Percentiles rank a stretch among this genome's conserved stretches.
Evolutionary conservation across 2,888 invertebrate genomes (phyloP).

Genomic region (Lomographa bimaculata): DNA sequence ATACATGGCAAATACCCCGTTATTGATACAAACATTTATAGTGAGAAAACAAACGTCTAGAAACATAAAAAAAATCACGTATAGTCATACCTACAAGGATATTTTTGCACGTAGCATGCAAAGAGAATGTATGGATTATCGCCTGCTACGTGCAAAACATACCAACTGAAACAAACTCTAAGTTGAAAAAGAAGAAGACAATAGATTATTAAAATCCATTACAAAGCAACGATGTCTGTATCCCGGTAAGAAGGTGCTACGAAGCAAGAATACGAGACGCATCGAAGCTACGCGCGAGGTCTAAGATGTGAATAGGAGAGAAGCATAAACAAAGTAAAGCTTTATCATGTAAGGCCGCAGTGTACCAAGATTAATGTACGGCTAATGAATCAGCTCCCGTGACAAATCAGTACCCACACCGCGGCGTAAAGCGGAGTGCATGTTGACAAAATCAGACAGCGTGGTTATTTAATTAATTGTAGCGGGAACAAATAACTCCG

Average conservation of each 20-base stretch:
- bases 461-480: conserved; percentile 24
- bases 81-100: too few species aligned
- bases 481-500: conserved; percentile 6
- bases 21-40: too few species aligned
- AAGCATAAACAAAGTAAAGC: conserved; percentile 55
- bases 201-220: too few species aligned
- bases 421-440: conserved; percentile 34
- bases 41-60: too few species aligned
- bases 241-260: conserved; percentile 6
- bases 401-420: conserved; percentile 66
- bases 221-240: too few species aligned
- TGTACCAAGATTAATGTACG: conserved; percentile 67
- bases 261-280: conserved; percentile 8
- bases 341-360: conserved; percentile 49
- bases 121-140: too few species aligned
- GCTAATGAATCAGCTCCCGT: conserved; percentile 72
- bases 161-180: too few species aligned
- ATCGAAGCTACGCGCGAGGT: conserved; percentile 9
- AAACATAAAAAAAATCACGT: too few species aligned
- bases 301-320: conserved; percentile 24
- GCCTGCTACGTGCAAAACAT: too few species aligned
- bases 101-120: too few species aligned
- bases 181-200: too few species aligned
- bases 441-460: conserved; percentile 25
- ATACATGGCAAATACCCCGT: too few species aligned